Conservation (phyloP, 2,888 invertebrate genomes). For the Eupithecia pulchellata region DNA sequence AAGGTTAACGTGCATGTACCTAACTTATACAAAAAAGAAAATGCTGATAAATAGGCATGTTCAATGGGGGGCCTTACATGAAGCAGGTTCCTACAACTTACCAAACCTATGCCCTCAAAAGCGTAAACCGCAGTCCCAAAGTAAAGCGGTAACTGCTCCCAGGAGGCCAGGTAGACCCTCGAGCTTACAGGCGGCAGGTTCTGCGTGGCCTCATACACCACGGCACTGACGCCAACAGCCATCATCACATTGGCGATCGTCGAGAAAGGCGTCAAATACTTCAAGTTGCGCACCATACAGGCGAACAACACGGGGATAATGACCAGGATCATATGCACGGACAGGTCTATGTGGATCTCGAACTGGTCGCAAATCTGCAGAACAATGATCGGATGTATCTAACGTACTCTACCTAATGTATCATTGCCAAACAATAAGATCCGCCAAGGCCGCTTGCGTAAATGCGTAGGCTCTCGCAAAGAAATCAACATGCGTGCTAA, state of each 20-base stretch:
- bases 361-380: conserved; percentile 89
- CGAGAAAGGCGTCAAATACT: conserved; percentile 95
- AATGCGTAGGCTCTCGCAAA: conserved; percentile 6
- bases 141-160: conserved; percentile 91
- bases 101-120: conserved; percentile 97
- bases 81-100: conserved; percentile 66
- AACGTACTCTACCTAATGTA: background rate
- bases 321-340: conserved; percentile 90
- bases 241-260: conserved; percentile 95
- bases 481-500: background rate
- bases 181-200: conserved; percentile 88
- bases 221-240: conserved; percentile 89
- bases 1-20: no score
- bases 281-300: conserved; percentile 93
- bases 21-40: background rate
- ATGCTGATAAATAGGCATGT: background rate
- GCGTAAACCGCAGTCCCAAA: conserved; percentile 98
- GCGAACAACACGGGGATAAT: conserved; percentile 90
- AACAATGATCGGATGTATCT: conserved; percentile 4
- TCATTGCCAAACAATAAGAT: background rate
- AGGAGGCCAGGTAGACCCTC: conserved; percentile 86
- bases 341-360: conserved; percentile 86
- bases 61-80: background rate
- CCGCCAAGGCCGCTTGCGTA: conserved; percentile 2
- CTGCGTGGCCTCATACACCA: conserved; percentile 90